Conservation (phyloP, 2,888 invertebrate species). For the Melieria omissa region DNA sequence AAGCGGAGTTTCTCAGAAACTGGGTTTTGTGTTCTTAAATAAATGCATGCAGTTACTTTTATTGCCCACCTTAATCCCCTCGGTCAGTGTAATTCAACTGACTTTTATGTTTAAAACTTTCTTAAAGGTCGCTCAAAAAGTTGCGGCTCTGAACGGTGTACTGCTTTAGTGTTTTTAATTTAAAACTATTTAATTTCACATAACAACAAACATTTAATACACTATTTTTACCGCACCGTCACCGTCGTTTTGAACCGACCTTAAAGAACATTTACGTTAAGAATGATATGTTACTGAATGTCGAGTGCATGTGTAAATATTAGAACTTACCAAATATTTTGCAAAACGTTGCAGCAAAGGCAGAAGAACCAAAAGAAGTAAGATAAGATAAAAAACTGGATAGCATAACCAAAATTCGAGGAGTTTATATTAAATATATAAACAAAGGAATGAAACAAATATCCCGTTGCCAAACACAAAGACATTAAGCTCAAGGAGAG, state of each 20-base stretch:
- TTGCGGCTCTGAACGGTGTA: too few species aligned
- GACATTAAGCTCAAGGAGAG: constrained; percentile 63
- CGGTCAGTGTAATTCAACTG: too few species aligned
- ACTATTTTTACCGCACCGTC: neutral
- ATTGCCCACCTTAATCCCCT: too few species aligned
- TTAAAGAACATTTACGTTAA: too few species aligned
- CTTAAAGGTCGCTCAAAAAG: too few species aligned
- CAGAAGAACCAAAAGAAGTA: constrained; percentile 64
- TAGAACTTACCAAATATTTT: constrained; percentile 61
- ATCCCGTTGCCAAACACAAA: constrained; percentile 60
- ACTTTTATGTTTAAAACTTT: too few species aligned
- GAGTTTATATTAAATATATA: constrained; percentile 58
- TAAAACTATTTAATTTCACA: too few species aligned
- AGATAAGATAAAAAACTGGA: constrained; percentile 64
- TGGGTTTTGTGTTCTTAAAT: too few species aligned
- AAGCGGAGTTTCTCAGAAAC: too few species aligned
- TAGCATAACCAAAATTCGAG: constrained; percentile 58
- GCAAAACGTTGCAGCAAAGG: constrained; percentile 61
- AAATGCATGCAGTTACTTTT: too few species aligned
- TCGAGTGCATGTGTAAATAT: neutral
- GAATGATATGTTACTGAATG: neutral
- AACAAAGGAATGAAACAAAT: constrained; percentile 60
- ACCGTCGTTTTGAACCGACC: too few species aligned
- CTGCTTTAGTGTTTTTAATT: too few species aligned
- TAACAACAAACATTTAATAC: neutral